phyloP scores from a whole-genome alignment of 2,113 vertebrate genomes.

The Lophura nycthemera region DNA sequence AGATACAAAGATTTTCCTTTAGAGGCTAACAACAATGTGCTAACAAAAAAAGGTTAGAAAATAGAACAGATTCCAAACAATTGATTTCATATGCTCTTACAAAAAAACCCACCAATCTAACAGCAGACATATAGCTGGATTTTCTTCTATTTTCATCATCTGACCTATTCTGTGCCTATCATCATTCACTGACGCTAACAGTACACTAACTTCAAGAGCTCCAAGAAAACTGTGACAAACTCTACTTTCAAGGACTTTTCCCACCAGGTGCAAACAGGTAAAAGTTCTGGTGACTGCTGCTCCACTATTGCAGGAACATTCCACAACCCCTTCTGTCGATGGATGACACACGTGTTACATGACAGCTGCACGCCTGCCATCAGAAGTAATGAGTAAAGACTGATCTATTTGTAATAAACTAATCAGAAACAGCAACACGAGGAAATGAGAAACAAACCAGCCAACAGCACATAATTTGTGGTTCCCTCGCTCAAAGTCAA shows the following conservation, averaged over 20 bases:
- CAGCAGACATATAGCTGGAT: neutral
- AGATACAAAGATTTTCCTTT: neutral
- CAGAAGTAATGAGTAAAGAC: constrained; percentile 4
- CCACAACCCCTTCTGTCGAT: rapidly evolving
- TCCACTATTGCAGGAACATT: rapidly evolving
- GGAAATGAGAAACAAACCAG: constrained; percentile 27
- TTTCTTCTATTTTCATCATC: neutral
- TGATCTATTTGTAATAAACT: neutral
- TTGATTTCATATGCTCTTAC: neutral
- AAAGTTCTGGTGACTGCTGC: neutral
- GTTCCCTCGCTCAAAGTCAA: neutral
- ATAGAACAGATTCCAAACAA: neutral
- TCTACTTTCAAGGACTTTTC: neutral
- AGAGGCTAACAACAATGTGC: neutral
- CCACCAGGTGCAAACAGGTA: neutral
- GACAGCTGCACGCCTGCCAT: neutral
- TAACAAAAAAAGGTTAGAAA: neutral
- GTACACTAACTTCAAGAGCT: neutral
- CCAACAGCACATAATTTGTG: neutral
- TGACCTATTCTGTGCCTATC: neutral
- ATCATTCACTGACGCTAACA: neutral
- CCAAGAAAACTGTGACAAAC: neutral
- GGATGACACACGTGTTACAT: neutral
- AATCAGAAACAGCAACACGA: neutral
- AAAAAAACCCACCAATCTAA: neutral